Base-by-base conservation (phyloP, 1,140 invertebrate genomes). In the Bombus haemorrhoidalis region DNA sequence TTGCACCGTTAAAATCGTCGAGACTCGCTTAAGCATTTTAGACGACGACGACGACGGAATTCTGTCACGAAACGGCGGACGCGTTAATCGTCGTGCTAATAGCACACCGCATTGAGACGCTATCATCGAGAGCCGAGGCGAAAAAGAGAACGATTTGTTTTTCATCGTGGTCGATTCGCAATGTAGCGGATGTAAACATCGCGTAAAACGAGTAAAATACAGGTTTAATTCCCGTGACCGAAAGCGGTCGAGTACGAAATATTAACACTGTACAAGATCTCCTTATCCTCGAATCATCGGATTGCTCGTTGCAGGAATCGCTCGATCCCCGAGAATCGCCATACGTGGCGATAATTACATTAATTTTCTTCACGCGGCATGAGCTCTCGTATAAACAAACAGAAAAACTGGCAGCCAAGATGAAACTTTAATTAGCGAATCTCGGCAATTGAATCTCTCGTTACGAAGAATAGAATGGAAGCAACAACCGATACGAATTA, bases 321-420 rank as follows among this genome's bases (percentile, higher is more conserved):
- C 5, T 3, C 28, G n/a, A 41, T 62, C 22, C 13, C 18, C 0
- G 47, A 47, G 37, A 15, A 10, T 62, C 57, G 25, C 13, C 15
- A 22, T 22, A 28, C 43, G 3, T 22, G 47, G 39, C 34, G 83
- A 73, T 80, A 80, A 85, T 85, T 85, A 62, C 77, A 85, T 80
- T 73, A 79, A 72, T 64, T 84, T 69, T n/a, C 74, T 78, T 78
- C 74, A 32, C 74, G 72, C 59, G n/a, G 59, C 72, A 13, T 41
- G 53, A 39, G 53, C 57, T 41, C 66, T 9, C 53, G 76, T 79
- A 80, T 43, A 80, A 85, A 85, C 76, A 80, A 85, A 85, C 39
- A 47, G 22, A 80, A 73, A 72, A 72, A 78, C n/a, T 28, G 12
- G 18, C 53, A 9, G 5, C 18, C 28, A 22, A 12, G 15, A 77